Base-by-base conservation (phyloP, 2,797 vertebrate species). In the Phalanger gymnotis region DNA sequence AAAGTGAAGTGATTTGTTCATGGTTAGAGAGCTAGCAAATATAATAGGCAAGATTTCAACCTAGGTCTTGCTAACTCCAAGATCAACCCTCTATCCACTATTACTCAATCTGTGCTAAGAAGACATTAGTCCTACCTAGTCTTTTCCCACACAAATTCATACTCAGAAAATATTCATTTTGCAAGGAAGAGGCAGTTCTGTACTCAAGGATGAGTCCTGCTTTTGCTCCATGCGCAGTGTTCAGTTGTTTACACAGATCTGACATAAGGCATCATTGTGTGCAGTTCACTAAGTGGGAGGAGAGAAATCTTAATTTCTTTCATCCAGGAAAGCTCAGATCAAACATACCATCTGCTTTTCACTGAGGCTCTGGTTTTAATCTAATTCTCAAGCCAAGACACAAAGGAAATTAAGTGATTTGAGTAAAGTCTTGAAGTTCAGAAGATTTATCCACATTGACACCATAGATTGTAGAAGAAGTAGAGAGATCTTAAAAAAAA, bases 321-420 rank as follows among this genome's bases (percentile, higher is more conserved):
- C 53, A 54, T 27, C 52, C 19, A 93, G 61, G 58, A 93, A 93
- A 93, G 12, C 58, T 73, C 53, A 0, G 92, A 40, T 93, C 93
- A 95, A 57, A 52, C 95, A 95, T 92, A 55, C 90, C 61, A 47
- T 58, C 90, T 93, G 47, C 91, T 96, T 94, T 91, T 81, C 12
- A 55, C 89, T 31, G n/a, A 53, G 73, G 73, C n/a, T 61, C 90
- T 47, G 34, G 47, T 28, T 95, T 95, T 89, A 95, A 0, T 90
- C 91, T 92, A 91, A 52, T 54, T 93, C 11, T 47, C 96, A 52
- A 95, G 89, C 57, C 95, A 95, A 94, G 31, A 53, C 87, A 94
- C 94, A 92, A 91, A 87, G 40, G 54, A 96, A 97, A 96, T 92
- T 54, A 94, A 98, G 73, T 53, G 95, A 55, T 14, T 92, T 55